phyloP scores from a whole-genome alignment of 1,140 invertebrate species.

The Drosophila sturtevanti region DNA sequence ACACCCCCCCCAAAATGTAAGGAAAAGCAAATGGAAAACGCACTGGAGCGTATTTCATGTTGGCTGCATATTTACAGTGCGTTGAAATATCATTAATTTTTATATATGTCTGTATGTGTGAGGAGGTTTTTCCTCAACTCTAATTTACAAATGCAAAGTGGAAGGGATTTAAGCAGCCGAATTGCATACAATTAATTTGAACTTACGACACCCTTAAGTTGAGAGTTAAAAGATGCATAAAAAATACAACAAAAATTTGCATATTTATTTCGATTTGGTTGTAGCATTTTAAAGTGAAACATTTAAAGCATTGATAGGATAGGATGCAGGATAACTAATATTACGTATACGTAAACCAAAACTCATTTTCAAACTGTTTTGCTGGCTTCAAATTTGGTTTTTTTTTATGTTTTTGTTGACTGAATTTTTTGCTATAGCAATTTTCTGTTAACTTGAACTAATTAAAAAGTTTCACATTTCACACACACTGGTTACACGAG shows the following conservation, averaged over 20 bases:
- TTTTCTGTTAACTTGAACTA: slow-evolving; percentile 33
- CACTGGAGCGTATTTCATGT: slow-evolving; percentile 40
- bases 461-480: slow-evolving; percentile 37
- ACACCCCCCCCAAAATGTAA: background rate
- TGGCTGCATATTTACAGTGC: slow-evolving; percentile 61
- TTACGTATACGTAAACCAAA: slow-evolving; percentile 2
- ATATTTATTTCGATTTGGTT: background rate
- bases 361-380: slow-evolving; percentile 12
- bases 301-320: background rate
- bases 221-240: background rate
- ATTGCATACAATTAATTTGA: slow-evolving; percentile 76
- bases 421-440: slow-evolving; percentile 19
- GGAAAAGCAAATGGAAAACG: background rate
- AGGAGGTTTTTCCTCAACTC: slow-evolving; percentile 8
- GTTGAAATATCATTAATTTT: slow-evolving; percentile 6
- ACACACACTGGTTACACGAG: background rate
- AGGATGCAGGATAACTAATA: background rate
- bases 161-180: slow-evolving; percentile 40
- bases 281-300: background rate
- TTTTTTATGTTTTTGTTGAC: background rate
- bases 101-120: slow-evolving; percentile 11
- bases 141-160: slow-evolving; percentile 65
- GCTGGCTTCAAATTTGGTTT: background rate
- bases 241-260: background rate
- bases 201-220: slow-evolving; percentile 39